Evolutionary conservation across 1,140 invertebrate genomes (phyloP).

Genomic region (Megathymus violae): DNA sequence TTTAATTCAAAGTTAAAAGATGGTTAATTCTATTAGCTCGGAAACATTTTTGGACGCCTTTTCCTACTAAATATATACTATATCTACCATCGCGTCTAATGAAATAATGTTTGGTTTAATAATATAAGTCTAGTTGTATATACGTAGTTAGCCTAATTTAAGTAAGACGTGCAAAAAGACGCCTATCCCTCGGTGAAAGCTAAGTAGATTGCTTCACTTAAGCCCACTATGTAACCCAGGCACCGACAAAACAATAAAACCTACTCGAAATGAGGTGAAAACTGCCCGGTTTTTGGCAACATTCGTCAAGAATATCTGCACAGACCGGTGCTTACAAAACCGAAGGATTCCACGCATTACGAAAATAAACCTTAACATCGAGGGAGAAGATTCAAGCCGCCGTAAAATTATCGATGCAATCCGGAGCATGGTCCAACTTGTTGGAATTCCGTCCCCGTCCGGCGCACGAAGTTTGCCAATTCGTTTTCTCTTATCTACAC

Average conservation of each 20-base stretch:
- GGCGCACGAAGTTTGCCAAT: slow-evolving; percentile 64
- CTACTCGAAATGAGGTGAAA: slow-evolving; percentile 69
- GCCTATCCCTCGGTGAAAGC: slow-evolving; percentile 2
- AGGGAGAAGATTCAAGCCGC: slow-evolving; percentile 41
- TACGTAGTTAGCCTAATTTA: slow-evolving; percentile 1
- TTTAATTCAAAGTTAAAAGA: no score
- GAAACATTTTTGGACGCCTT: no score
- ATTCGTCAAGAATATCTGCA: slow-evolving; percentile 76
- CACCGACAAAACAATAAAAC: slow-evolving; percentile 71
- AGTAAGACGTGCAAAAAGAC: neutral
- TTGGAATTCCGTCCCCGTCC: slow-evolving; percentile 77
- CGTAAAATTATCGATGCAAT: slow-evolving; percentile 48
- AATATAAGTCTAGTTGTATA: no score
- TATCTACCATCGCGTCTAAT: no score
- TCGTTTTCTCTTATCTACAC: slow-evolving; percentile 44
- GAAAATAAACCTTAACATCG: slow-evolving; percentile 56
- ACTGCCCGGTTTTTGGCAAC: slow-evolving; percentile 76
- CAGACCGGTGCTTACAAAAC: slow-evolving; percentile 54
- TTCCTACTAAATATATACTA: no score
- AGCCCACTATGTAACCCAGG: slow-evolving; percentile 40
- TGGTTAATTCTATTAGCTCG: no score
- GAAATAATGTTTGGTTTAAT: no score
- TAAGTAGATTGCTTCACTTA: slow-evolving; percentile 29
- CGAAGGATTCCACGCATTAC: slow-evolving; percentile 28
- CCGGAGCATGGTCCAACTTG: slow-evolving; percentile 68